A percentile compares a stretch with the other conserved stretches of the same genome.
These are phyloP conservation scores for Orchesella flavescens DNA, from an alignment of 2,888 invertebrate genomes.

Conservation along the genomic window DNA sequence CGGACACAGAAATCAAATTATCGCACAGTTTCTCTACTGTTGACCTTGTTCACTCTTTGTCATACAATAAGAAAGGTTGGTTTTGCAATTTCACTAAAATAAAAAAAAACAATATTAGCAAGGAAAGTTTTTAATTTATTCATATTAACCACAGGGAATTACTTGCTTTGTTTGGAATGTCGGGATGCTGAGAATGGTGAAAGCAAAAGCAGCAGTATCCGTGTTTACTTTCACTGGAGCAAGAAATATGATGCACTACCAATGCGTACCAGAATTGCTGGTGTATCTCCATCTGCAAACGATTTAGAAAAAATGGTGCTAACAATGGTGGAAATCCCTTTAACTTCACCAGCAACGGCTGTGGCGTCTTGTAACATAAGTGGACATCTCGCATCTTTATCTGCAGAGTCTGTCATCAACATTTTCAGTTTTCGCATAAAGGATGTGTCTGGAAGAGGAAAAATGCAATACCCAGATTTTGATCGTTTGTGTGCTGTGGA, in stretches of 20 bases:
- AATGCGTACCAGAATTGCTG: conserved; percentile 83
- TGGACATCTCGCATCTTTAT: conserved; percentile 68
- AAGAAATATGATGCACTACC: conserved; percentile 74
- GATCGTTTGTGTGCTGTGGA: conserved; percentile 69
- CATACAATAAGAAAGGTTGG: conserved; percentile 81
- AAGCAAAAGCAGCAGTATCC: conserved; percentile 76
- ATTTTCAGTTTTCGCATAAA: conserved; percentile 69
- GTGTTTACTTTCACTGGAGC: conserved; percentile 86
- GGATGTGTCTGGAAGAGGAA: conserved; percentile 67
- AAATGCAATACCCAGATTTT: conserved; percentile 70
- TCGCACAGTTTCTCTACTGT: conserved; percentile 80
- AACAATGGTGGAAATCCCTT: conserved; percentile 75
- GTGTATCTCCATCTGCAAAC: conserved; percentile 82
- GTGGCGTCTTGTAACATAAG: conserved; percentile 66
- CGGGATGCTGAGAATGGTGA: conserved; percentile 72
- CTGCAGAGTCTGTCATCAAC: conserved; percentile 66
- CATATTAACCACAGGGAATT: conserved; percentile 77
- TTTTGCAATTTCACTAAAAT: conserved; percentile 16
- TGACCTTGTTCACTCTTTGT: conserved; percentile 81
- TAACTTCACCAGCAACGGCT: conserved; percentile 70
- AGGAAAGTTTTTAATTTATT: conserved; percentile 1
- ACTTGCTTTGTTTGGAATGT: conserved; percentile 80
- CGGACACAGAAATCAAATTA: conserved; percentile 59
- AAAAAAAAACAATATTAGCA: too few relatives aligned
- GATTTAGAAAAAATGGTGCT: conserved; percentile 76